Base-by-base conservation (phyloP, 2,888 invertebrate genomes). In the Ennomos quercinarius region DNA sequence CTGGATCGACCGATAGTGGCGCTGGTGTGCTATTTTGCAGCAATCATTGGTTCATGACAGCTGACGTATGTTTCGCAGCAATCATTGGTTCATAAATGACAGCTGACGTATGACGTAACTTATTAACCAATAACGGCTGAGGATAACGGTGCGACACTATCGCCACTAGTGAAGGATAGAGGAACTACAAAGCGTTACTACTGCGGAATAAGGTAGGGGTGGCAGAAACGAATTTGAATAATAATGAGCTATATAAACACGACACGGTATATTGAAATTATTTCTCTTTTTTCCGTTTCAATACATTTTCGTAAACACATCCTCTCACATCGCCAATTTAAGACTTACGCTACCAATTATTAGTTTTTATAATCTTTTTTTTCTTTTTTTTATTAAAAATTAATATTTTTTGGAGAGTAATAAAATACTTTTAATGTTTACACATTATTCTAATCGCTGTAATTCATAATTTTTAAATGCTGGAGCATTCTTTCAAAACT, bases 271-370 rank as follows among this genome's bases (percentile, higher is more conserved):
- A 49, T 53, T 50, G 17, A 52, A 10, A 57, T 11, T 9, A 12
- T n/a, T 41, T 54, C 59, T 54, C 53, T 46, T 63, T 52, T 61
- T 57, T 63, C 62, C 63, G 42, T 42, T 56, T 57, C 46, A 62
- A 62, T 61, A 56, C 54, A 50, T 36, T 51, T 58, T 54, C 50
- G 44, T 56, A 59, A 48, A 50, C 56, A 61, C 58, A 62, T 43
- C 45, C 57, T 63, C 70, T 72, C 70, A 71, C 77, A 73, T 75
- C 71, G 71, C 68, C 73, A 72, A 70, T 71, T 68, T 72, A 71
- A 64, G 71, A 77, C 76, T 75, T 77, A 77, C 54, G 67, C 72
- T 78, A 78, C 68, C 72, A 70, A 74, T 72, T 65, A 66, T 57
- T 64, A 50, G 44, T 61, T 57, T 76, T 76, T 78, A 71, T 76